A percentile compares a stretch with the other conserved stretches of the same genome.
phyloP scores from a whole-genome alignment of 2,113 vertebrate genomes.

The Phoxinus phoxinus region DNA sequence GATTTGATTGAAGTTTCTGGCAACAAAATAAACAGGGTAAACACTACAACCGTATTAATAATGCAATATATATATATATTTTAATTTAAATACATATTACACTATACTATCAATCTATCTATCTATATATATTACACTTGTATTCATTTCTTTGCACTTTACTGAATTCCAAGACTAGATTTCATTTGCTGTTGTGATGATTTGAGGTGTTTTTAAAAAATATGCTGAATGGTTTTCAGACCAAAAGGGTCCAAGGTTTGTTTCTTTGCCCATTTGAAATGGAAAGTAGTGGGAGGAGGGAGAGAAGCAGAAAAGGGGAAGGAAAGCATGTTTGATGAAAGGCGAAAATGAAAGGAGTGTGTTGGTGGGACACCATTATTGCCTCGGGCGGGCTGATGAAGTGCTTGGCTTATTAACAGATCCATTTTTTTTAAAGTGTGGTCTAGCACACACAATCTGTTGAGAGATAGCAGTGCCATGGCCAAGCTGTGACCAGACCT shows the following conservation, averaged over 20 bases:
- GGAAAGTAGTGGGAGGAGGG: constrained; percentile 46
- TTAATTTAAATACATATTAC: too few species aligned
- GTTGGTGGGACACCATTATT: constrained; percentile 55
- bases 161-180: constrained; percentile 31
- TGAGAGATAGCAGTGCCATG: constrained; percentile 50
- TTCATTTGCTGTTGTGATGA: constrained; percentile 19
- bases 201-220: constrained; percentile 29
- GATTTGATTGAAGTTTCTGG: not conserved
- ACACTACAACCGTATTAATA: not conserved
- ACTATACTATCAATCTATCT: not conserved
- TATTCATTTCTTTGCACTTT: not conserved
- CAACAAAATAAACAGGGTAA: not conserved
- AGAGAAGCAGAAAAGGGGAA: constrained; percentile 50
- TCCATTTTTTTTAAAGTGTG: constrained; percentile 53
- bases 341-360: constrained; percentile 49
- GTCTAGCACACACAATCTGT: constrained; percentile 52
- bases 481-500: constrained; percentile 47
- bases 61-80: not conserved
- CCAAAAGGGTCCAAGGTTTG: constrained; percentile 46
- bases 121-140: not conserved
- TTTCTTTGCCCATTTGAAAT: constrained; percentile 53
- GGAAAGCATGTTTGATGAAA: constrained; percentile 55
- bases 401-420: constrained; percentile 61
- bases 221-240: constrained; percentile 18
- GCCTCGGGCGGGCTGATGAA: constrained; percentile 54